Percentiles rank a stretch among this genome's conserved stretches.
Conservation (phyloP, 2,797 vertebrate species). For the Vultur gryphus region DNA sequence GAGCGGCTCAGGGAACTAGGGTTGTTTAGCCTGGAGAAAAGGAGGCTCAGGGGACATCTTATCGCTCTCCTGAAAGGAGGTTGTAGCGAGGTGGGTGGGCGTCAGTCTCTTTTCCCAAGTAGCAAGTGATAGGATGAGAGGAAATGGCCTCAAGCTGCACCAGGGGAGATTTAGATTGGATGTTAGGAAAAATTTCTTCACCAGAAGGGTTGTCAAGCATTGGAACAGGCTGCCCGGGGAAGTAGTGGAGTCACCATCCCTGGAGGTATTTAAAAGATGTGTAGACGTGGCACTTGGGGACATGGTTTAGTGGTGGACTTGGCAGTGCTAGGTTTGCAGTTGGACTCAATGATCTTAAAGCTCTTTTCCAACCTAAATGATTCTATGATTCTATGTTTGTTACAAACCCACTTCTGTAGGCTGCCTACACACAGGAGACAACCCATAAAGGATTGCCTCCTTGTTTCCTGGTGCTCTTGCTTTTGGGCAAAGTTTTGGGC, state of each 20-base stretch:
- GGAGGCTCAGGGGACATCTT: not conserved
- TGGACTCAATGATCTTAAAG: not conserved
- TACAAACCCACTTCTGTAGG: not conserved
- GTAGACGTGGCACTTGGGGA: rapidly evolving
- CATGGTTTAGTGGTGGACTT: not conserved
- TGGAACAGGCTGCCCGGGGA: not conserved
- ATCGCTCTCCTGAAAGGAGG: not conserved
- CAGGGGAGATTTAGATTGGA: not conserved
- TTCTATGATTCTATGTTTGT: not conserved
- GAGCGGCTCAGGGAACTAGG: not conserved
- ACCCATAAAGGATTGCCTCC: not conserved
- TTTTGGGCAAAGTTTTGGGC: not conserved
- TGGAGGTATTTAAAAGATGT: not conserved
- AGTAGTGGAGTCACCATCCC: not conserved
- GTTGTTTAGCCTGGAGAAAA: not conserved
- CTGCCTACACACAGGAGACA: not conserved
- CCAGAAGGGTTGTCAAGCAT: not conserved
- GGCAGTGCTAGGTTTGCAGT: not conserved
- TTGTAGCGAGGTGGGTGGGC: not conserved
- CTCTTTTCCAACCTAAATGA: not conserved
- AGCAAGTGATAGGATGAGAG: rapidly evolving
- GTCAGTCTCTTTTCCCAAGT: not conserved
- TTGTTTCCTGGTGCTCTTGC: not conserved
- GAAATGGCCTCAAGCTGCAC: not conserved
- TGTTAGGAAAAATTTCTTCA: not conserved